These are phyloP conservation scores for Lepeophtheirus nordmannii DNA, from an alignment of 2,888 invertebrate genomes.

Conservation along the genomic window DNA sequence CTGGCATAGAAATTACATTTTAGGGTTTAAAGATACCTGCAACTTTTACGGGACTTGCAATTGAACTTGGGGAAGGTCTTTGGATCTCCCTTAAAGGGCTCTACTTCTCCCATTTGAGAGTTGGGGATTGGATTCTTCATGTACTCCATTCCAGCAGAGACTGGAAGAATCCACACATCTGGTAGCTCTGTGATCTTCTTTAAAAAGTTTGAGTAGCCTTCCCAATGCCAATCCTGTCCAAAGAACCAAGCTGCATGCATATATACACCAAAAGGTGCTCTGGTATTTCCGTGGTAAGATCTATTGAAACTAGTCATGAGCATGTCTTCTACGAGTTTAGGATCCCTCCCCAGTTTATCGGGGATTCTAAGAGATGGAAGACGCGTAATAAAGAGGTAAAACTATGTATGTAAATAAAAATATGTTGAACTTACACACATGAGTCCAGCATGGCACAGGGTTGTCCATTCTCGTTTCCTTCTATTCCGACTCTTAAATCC, in stretches of 20 bases:
- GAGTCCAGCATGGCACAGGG: conserved; percentile 45
- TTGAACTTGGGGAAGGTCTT: neutral
- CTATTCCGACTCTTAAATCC: conserved; percentile 31
- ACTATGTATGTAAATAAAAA: too few species aligned
- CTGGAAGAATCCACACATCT: conserved; percentile 17
- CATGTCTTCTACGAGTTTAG: conserved; percentile 28
- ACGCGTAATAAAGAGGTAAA: too few species aligned
- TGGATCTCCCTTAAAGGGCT: conserved; percentile 2
- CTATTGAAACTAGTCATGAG: conserved; percentile 33
- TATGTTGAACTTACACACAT: conserved; percentile 37
- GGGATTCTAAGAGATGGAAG: neutral
- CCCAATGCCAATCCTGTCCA: conserved; percentile 14
- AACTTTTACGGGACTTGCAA: neutral
- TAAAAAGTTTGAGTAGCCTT: conserved; percentile 9
- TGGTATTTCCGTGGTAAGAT: conserved; percentile 31
- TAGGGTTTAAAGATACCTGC: conserved; percentile 4
- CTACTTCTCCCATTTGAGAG: neutral
- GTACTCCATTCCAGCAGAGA: conserved; percentile 14
- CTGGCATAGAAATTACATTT: neutral
- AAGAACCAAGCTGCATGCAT: conserved; percentile 34
- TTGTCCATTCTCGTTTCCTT: conserved; percentile 30
- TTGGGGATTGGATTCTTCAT: neutral
- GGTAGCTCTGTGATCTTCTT: neutral
- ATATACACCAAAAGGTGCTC: conserved; percentile 33
- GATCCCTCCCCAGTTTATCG: neutral